Conservation (phyloP, 2,113 vertebrate genomes). For the Mustelus asterias region DNA sequence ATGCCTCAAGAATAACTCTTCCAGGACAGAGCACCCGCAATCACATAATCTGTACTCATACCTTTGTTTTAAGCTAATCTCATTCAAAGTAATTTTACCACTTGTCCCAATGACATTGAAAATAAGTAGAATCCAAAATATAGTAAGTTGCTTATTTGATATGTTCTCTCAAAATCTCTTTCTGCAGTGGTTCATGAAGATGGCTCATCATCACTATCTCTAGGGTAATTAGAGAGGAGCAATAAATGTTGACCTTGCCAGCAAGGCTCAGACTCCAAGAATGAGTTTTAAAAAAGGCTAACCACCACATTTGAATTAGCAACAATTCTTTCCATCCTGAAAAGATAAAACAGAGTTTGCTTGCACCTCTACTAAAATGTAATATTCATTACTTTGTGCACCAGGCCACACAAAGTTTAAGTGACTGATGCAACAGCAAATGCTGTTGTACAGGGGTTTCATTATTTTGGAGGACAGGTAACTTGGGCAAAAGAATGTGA, state of each 20-base stretch:
- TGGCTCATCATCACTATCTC: background rate
- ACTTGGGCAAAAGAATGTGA: background rate
- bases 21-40: background rate
- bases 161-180: background rate
- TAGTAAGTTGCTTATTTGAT: background rate
- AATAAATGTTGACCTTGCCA: background rate
- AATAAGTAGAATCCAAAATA: background rate
- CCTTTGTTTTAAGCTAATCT: background rate
- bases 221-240: background rate
- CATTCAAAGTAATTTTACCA: background rate
- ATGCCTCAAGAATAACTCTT: background rate
- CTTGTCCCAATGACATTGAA: constrained; percentile 17
- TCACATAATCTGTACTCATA: background rate
- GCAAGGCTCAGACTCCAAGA: background rate
- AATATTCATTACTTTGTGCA: background rate
- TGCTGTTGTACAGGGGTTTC: background rate
- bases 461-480: constrained; percentile 9
- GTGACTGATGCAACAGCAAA: background rate
- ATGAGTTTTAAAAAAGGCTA: background rate
- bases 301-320: background rate
- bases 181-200: background rate
- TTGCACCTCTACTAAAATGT: background rate
- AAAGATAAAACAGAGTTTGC: background rate
- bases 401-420: background rate
- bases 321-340: background rate